Percentiles rank a stretch among this genome's conserved stretches.
These are phyloP conservation scores for Helicoverpa zea DNA, from an alignment of 1,140 invertebrate genomes.

Conservation along the genomic window DNA sequence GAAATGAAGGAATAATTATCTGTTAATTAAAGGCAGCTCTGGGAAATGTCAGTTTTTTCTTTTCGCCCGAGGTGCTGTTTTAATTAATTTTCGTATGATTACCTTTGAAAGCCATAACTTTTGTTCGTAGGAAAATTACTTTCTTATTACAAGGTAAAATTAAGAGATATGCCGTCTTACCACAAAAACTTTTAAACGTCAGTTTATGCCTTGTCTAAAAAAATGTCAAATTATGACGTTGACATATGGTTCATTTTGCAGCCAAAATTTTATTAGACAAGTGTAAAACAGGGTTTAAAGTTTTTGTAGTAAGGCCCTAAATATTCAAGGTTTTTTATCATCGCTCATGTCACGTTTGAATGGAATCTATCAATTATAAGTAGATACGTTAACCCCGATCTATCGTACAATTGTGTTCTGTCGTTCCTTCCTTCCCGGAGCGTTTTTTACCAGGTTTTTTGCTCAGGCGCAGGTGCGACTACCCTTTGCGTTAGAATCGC, in stretches of 20 bases:
- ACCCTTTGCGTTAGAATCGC: constrained; percentile 60
- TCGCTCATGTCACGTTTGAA: constrained; percentile 1
- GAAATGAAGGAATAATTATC: background rate
- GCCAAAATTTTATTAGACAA: too few relatives aligned
- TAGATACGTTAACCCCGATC: constrained; percentile 11
- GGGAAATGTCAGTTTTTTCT: background rate
- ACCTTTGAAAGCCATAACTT: too few relatives aligned
- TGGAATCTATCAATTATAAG: background rate
- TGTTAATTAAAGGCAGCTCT: background rate
- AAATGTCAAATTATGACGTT: too few relatives aligned
- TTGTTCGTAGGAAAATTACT: too few relatives aligned
- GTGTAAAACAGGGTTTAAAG: too few relatives aligned
- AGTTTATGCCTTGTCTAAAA: too few relatives aligned
- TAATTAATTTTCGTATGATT: too few relatives aligned
- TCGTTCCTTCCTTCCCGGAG: constrained; percentile 57
- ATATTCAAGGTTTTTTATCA: background rate
- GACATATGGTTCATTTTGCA: too few relatives aligned
- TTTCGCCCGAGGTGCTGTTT: background rate
- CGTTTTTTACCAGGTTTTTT: constrained; percentile 54
- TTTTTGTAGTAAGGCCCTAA: too few relatives aligned
- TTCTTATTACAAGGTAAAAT: background rate
- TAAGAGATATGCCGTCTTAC: too few relatives aligned
- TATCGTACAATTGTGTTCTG: constrained; percentile 49
- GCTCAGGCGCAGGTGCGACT: constrained; percentile 67
- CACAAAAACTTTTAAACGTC: too few relatives aligned